These are phyloP conservation scores for Micrasema minimum DNA, from an alignment of 1,140 invertebrate genomes.

Conservation along the genomic window DNA sequence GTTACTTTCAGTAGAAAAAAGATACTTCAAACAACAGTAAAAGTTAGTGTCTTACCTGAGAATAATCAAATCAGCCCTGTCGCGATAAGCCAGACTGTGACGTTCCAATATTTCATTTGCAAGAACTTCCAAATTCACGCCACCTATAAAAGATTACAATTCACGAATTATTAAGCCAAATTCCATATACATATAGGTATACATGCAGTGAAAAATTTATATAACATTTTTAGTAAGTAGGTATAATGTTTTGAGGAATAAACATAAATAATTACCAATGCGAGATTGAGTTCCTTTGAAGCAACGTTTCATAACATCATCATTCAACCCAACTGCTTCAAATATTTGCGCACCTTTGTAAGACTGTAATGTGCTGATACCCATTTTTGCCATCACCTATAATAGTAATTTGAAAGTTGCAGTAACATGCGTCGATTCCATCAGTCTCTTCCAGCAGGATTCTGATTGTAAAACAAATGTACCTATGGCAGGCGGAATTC, in stretches of 20 bases:
- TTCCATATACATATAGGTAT: no score
- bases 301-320: conserved; percentile 94
- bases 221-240: no score
- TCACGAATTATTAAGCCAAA: no score
- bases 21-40: no score
- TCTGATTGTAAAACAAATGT: no score
- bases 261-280: conserved; percentile 67
- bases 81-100: conserved; percentile 83
- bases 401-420: no score
- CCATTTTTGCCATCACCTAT: conserved; percentile 98
- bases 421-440: no score
- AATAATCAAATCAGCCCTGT: conserved; percentile 79
- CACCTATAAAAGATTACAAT: conserved; percentile 69
- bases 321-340: conserved; percentile 94
- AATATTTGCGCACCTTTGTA: conserved; percentile 99
- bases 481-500: no score
- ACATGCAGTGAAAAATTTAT: no score
- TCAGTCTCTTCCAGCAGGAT: no score
- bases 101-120: conserved; percentile 89
- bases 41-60: conserved; percentile 66
- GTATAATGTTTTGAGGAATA: no score
- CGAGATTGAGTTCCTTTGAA: conserved; percentile 95
- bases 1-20: no score
- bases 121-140: conserved; percentile 89
- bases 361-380: conserved; percentile 98